phyloP scores from a whole-genome alignment of 2,888 invertebrate genomes.

The Furcula furcula region DNA sequence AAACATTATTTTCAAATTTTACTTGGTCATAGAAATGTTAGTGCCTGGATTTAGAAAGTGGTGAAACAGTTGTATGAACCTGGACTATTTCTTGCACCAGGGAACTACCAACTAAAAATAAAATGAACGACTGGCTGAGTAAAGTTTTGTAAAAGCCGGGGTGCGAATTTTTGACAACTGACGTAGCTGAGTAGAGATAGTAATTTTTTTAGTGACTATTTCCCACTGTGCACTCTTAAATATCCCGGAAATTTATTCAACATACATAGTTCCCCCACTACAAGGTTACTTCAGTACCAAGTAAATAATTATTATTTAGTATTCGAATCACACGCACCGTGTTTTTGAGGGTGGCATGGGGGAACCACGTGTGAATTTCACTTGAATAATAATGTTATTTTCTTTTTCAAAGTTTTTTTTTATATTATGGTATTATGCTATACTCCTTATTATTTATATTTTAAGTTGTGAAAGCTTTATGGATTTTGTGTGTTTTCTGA shows the following conservation, averaged over 20 bases:
- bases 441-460: neutral
- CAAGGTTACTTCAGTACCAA: slow-evolving; percentile 29
- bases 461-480: neutral
- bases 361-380: slow-evolving; percentile 50
- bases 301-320: slow-evolving; percentile 40
- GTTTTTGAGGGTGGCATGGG: slow-evolving; percentile 31
- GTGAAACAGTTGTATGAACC: too few relatives aligned
- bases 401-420: slow-evolving; percentile 35
- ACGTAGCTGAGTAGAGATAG: too few relatives aligned
- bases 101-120: too few relatives aligned
- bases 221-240: too few relatives aligned
- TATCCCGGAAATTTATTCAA: neutral
- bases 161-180: too few relatives aligned
- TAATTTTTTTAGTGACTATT: too few relatives aligned
- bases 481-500: neutral
- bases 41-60: too few relatives aligned
- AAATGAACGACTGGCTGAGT: too few relatives aligned
- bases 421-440: slow-evolving; percentile 3
- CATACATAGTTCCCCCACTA: slow-evolving; percentile 6
- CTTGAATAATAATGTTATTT: slow-evolving; percentile 59
- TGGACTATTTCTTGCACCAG: too few relatives aligned
- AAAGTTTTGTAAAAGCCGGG: too few relatives aligned
- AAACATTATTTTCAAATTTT: too few relatives aligned
- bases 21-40: too few relatives aligned
- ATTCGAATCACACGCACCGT: slow-evolving; percentile 27